These are phyloP conservation scores for Capreolus pygargus DNA, from an alignment of 2,113 vertebrate genomes.

Conservation along the genomic window DNA sequence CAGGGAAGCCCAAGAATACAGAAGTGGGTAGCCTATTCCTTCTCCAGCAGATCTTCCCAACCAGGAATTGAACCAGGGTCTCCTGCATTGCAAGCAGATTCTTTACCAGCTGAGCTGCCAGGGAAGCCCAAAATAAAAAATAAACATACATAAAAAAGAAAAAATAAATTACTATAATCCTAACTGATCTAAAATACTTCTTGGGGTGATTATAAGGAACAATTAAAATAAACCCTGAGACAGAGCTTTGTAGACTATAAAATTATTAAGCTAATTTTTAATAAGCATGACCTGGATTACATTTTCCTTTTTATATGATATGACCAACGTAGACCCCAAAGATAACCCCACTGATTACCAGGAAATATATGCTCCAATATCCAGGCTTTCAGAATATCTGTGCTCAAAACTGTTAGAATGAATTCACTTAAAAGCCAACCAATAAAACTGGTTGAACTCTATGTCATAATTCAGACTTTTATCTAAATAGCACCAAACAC, in stretches of 20 bases:
- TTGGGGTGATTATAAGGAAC: not conserved
- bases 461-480: not conserved
- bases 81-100: not conserved
- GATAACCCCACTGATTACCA: not conserved
- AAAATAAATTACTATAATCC: not conserved
- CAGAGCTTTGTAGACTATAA: not conserved
- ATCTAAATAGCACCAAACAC: not conserved
- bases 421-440: not conserved
- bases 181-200: not conserved
- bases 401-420: not conserved
- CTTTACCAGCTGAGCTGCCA: not conserved
- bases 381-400: not conserved
- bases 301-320: not conserved
- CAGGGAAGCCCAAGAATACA: not conserved
- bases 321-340: not conserved
- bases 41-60: rapidly evolving
- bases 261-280: not conserved
- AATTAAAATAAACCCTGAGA: not conserved
- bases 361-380: not conserved
- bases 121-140: not conserved
- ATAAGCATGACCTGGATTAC: not conserved
- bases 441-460: not conserved
- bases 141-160: not conserved
- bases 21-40: not conserved
- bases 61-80: not conserved